Conservation (phyloP, 2,797 vertebrate species). For the Delichon dasypus region DNA sequence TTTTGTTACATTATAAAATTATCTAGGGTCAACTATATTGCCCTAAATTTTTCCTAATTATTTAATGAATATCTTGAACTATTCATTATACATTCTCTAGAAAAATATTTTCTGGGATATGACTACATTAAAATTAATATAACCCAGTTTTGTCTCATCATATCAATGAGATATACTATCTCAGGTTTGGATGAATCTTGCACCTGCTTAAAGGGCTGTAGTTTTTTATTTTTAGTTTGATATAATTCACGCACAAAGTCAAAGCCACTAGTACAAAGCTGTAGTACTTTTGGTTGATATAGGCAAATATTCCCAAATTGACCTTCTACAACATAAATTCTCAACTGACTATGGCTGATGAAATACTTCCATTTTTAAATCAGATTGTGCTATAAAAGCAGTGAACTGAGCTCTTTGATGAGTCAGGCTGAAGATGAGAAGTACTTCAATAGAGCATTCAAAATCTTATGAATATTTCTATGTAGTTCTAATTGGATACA, state of each 20-base stretch:
- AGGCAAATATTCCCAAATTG: slow-evolving; percentile 31
- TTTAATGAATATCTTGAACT: neutral
- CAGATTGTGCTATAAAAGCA: neutral
- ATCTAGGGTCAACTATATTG: neutral
- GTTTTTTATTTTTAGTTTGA: neutral
- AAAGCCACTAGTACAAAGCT: neutral
- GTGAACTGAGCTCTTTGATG: neutral
- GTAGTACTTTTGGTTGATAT: neutral
- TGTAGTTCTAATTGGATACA: slow-evolving; percentile 35
- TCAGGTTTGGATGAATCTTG: neutral
- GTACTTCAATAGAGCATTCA: neutral
- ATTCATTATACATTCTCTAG: neutral
- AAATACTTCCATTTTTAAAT: slow-evolving; percentile 21
- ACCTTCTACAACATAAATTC: slow-evolving; percentile 16
- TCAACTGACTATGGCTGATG: neutral
- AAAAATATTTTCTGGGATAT: neutral
- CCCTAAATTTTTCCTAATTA: neutral
- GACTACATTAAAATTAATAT: neutral
- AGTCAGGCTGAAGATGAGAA: neutral
- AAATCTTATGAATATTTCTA: slow-evolving; percentile 20
- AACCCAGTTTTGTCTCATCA: neutral
- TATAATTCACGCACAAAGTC: neutral
- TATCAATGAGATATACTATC: neutral
- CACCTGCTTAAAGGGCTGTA: neutral
- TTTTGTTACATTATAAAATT: neutral